Evolutionary conservation across 2,113 vertebrate species (phyloP), one percentile per base, ranked within the genome.

Genomic region (Datnioides undecimradiatus): DNA sequence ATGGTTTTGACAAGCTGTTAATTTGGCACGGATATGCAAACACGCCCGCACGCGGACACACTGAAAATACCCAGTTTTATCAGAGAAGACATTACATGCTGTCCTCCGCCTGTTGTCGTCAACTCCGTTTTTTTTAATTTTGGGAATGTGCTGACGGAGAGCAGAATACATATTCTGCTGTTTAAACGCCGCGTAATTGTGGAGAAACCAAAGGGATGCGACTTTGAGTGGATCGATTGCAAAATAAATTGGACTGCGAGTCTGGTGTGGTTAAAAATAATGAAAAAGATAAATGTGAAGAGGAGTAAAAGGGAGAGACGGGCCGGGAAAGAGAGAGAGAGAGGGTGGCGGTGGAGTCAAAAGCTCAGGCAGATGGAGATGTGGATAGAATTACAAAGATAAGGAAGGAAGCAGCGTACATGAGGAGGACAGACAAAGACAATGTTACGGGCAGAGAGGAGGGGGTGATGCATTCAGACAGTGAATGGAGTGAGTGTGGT

Each of bases 191-290:
- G 3, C 29, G 49, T 46, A 13, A 76, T 46, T 57, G 64, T n/a
- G 27, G n/a, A 64, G 52, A 41, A 67, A 36, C 57, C 14, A 23
- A 43, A 72, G 52, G 73, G 52, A 75, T 54, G 51, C 23, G 54
- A 63, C 77, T 71, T 67, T 48, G 67, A 62, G 41, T 4, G 0
- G 71, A 82, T 71, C 16, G 4, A 86, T 82, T 65, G 31, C 14
- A 17, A 34, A 84, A 68, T 45, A 71, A 52, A 74, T 76, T 70
- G 45, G 14, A 54, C 14, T 48, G 65, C 51, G 81, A 83, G 85
- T 73, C 51, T 59, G 60, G 57, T 21, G 49, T 0, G 54, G 67
- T 19, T 75, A 80, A 78, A 64, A 79, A 73, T 48, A 59, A 62
- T 49, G 52, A 33, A 51, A 59, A 45, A 36, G 51, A 73, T 58